Conservation (phyloP, 2,113 vertebrate genomes). For the Forbesichthys agassizii region DNA sequence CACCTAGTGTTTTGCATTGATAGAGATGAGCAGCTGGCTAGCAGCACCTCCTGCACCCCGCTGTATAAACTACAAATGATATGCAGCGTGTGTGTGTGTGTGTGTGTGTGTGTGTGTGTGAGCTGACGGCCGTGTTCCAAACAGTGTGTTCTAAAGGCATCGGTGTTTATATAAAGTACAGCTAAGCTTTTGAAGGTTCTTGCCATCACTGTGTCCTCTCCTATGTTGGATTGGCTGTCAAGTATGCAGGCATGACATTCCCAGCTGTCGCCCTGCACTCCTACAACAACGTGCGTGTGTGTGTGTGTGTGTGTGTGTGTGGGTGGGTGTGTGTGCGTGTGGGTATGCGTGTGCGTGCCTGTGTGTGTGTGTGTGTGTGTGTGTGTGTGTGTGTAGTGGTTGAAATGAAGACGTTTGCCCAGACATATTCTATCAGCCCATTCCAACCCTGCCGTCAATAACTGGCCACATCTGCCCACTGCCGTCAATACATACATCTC, state of each 20-base stretch:
- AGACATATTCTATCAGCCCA: conserved; percentile 39
- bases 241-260: conserved; percentile 56
- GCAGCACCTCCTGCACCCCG: background rate
- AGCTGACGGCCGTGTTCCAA: conserved; percentile 5
- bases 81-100: background rate
- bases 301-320: background rate
- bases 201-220: conserved; percentile 44
- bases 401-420: conserved; percentile 49
- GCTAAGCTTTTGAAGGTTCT: conserved; percentile 44
- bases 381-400: conserved; percentile 1
- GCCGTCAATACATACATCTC: conserved; percentile 31
- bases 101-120: background rate
- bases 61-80: conserved; percentile 7
- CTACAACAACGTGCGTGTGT: conserved; percentile 11
- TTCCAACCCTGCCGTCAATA: conserved; percentile 39
- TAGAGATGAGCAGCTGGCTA: conserved; percentile 42
- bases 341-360: conserved; percentile 4
- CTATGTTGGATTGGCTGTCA: conserved; percentile 43
- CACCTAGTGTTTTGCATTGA: conserved; percentile 17
- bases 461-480: conserved; percentile 52
- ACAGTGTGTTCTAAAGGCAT: conserved; percentile 16
- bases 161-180: conserved; percentile 35
- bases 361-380: conserved; percentile 6
- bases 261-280: conserved; percentile 58
- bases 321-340: conserved; percentile 7